Conservation (phyloP, 2,113 vertebrate genomes). For the Caretta caretta region DNA sequence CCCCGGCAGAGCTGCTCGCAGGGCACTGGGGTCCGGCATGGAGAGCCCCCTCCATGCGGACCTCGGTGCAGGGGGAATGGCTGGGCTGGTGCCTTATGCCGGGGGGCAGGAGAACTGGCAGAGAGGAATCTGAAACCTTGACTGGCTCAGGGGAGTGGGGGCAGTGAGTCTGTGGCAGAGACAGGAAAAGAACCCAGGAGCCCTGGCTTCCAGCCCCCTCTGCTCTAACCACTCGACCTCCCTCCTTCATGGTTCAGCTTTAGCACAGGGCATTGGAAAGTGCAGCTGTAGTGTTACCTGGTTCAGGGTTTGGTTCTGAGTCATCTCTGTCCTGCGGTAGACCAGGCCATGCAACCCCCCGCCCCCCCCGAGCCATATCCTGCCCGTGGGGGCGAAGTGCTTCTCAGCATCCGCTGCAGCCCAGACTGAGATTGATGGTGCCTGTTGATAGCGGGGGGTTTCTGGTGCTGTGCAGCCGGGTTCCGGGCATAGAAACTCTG, state of each 20-base stretch:
- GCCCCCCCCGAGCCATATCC: too few relatives aligned
- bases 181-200: not conserved
- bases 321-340: not conserved
- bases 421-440: not conserved
- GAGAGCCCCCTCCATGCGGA: not conserved
- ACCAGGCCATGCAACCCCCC: not conserved
- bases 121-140: too few relatives aligned
- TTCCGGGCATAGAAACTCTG: not conserved
- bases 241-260: not conserved
- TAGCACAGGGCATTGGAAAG: not conserved
- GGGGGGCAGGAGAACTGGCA: not conserved
- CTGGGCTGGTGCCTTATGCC: accelerated
- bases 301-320: not conserved
- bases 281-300: too few relatives aligned
- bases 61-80: not conserved
- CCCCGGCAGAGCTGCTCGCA: too few relatives aligned
- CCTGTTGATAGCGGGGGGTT: not conserved
- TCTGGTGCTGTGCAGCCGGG: not conserved
- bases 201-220: not conserved
- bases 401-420: too few relatives aligned
- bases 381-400: too few relatives aligned
- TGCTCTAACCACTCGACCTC: not conserved
- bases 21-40: not conserved
- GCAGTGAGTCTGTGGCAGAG: not conserved
- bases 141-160: not conserved